phyloP scores from a whole-genome alignment of 2,797 vertebrate genomes.

The Ptychadena robeensis region DNA sequence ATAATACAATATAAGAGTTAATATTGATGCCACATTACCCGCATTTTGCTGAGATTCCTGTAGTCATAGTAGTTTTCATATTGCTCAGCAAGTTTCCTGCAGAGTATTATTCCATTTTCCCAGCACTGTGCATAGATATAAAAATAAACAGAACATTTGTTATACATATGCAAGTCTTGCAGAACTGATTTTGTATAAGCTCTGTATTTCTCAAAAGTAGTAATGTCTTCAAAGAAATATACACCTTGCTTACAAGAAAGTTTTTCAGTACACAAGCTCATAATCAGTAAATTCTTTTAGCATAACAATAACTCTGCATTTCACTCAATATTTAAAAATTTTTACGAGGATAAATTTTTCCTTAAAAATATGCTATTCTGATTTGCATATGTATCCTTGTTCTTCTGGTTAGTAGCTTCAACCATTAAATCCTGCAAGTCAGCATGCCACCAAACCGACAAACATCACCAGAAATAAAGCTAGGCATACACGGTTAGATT shows the following conservation, averaged over 20 bases:
- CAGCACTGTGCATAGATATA: constrained; percentile 83
- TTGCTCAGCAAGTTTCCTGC: constrained; percentile 95
- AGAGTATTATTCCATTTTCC: constrained; percentile 98
- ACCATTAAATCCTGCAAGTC: too few species aligned
- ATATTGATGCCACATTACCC: constrained; percentile 78
- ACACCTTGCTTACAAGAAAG: not conserved
- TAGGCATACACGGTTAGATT: too few species aligned
- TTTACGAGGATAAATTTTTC: too few species aligned
- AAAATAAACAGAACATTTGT: not conserved
- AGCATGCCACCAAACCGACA: too few species aligned
- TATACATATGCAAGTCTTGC: not conserved
- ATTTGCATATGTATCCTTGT: too few species aligned
- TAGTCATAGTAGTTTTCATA: constrained; percentile 99
- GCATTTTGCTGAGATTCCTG: constrained; percentile 98
- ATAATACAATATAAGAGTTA: not conserved
- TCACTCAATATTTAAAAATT: too few species aligned
- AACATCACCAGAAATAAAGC: too few species aligned
- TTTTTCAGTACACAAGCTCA: not conserved
- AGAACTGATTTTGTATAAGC: not conserved
- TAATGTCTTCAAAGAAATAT: not conserved
- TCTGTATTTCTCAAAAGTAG: not conserved
- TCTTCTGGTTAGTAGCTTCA: too few species aligned
- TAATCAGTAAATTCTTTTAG: not conserved
- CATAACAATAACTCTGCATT: too few species aligned
- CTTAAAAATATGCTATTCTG: too few species aligned